Conservation (phyloP, 2,797 vertebrate species). For the Hydrocynus forskahlii region DNA sequence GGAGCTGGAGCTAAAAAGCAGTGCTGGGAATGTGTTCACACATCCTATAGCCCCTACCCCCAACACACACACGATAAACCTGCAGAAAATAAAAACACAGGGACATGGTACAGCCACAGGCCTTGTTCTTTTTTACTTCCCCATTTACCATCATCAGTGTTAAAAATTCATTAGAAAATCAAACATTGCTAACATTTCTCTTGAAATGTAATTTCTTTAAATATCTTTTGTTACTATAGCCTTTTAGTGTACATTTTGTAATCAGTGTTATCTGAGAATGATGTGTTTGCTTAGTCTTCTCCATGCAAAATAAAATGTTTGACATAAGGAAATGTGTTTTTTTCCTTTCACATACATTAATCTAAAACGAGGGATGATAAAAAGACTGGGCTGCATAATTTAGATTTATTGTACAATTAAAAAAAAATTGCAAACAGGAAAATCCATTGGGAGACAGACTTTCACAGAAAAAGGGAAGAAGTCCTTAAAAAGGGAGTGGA, state of each 20-base stretch:
- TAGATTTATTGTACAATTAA: neutral
- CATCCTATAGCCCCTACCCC: constrained; percentile 7
- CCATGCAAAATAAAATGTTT: neutral
- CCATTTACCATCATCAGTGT: too few species aligned
- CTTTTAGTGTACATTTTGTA: neutral
- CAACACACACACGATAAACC: constrained; percentile 21
- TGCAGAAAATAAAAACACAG: neutral
- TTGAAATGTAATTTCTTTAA: neutral
- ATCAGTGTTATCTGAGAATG: neutral
- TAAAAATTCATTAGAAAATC: neutral
- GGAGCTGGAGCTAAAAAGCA: constrained; percentile 44
- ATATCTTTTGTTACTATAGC: neutral
- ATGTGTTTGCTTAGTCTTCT: neutral
- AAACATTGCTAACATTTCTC: neutral
- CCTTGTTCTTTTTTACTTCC: neutral
- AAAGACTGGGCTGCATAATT: neutral
- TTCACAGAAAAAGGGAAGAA: constrained; percentile 16
- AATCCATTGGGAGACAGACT: neutral
- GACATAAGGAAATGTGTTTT: neutral
- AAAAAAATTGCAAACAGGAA: neutral
- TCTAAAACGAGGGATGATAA: neutral
- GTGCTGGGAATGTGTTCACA: constrained; percentile 30
- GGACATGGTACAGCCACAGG: neutral
- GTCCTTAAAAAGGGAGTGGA: neutral
- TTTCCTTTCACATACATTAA: neutral